phyloP scores from a whole-genome alignment of 2,888 invertebrate genomes.

The Trachelus tabidus region DNA sequence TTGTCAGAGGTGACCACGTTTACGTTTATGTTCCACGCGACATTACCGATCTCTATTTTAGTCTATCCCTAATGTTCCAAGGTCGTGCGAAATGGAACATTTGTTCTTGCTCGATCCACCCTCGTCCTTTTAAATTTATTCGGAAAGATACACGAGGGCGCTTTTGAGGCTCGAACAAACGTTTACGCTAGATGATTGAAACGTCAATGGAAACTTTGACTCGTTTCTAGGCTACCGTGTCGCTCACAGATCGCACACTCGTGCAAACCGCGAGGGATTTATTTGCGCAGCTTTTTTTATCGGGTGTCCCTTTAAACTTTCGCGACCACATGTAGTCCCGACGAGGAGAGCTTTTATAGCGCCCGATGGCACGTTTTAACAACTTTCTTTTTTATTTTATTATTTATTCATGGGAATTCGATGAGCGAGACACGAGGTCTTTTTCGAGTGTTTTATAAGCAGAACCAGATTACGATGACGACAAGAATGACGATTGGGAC shows the following conservation, averaged over 20 bases:
- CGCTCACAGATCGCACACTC: background rate
- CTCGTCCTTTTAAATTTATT: background rate
- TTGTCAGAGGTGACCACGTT: background rate
- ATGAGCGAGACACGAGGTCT: background rate
- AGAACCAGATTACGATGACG: no score
- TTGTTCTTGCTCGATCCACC: background rate
- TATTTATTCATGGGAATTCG: background rate
- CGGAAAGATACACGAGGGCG: background rate
- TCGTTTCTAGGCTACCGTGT: background rate
- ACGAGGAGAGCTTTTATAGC: background rate
- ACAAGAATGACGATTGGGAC: background rate
- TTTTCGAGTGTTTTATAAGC: background rate
- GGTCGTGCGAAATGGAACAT: background rate
- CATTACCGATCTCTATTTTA: background rate
- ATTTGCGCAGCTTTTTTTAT: background rate
- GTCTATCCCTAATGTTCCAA: background rate
- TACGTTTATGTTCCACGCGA: background rate
- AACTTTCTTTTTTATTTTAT: background rate
- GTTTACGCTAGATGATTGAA: background rate
- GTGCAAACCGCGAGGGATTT: background rate
- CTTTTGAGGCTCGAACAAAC: background rate
- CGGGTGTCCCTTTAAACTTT: background rate
- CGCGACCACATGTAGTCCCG: conserved; percentile 5
- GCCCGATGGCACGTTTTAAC: background rate
- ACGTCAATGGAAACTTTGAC: background rate